Base-by-base conservation (phyloP, 1,140 invertebrate species). In the Teleogryllus occipitalis region DNA sequence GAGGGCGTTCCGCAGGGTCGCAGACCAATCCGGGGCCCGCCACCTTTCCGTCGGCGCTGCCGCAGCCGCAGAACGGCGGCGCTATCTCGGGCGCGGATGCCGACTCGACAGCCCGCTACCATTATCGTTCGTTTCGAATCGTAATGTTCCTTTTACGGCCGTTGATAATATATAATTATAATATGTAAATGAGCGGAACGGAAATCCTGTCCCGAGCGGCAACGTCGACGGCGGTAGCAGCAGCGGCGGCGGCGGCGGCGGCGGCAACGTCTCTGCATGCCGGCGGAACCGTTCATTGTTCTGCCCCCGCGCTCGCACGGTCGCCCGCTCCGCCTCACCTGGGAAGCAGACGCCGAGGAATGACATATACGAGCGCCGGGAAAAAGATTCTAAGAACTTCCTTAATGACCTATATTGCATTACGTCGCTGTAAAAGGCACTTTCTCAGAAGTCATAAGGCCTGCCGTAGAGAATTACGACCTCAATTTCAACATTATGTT, bases 361-460 rank as follows among this genome's bases (percentile, higher is more conserved):
- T 65, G 54, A 65, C 54, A 65, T 65, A 65, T 65, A 65, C 54
- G 54, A 65, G 54, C 54, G 54, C 18, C 54, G 54, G 54, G 54
- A 18, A 65, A 65, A 65, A 65, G 54, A 65, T 65, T 65, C 54
- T 65, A 10, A 65, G 54, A 65, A 65, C 54, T 65, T 65, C 54
- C 54, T 65, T 65, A 65, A 65, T 65, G 54, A 65, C 54, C 54
- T 65, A 65, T 65, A 65, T 65, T 65, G 54, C 54, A 65, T 65
- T 65, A 65, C 54, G 54, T 65, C 18, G 54, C 54, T 65, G 54
- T 65, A 65, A 65, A 65, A 65, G 54, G 10, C 54, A 65, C 54
- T 65, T 65, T 65, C 54, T 65, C 54, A 65, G 54, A 65, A 65
- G 54, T 65, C 54, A 65, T 65, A 65, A 65, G 54, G 54, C 54